Conservation (phyloP, 2,113 vertebrate species). For the Trematomus loennbergii region DNA sequence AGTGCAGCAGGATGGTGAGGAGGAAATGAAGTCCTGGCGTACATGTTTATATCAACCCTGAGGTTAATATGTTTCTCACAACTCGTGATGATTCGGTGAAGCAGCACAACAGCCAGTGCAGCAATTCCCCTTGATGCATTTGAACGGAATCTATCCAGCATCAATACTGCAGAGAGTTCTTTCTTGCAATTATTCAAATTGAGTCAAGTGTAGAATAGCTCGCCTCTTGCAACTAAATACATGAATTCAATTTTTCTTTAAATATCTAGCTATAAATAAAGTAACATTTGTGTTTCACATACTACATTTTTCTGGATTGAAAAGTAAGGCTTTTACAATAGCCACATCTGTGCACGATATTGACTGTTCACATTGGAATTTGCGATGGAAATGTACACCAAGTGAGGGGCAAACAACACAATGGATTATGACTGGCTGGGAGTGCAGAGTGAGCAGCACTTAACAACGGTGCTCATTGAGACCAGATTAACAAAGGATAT, state of each 20-base stretch:
- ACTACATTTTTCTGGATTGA: conserved; percentile 53
- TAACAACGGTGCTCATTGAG: conserved; percentile 69
- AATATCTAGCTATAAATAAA: conserved; percentile 11
- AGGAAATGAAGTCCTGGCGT: conserved; percentile 76
- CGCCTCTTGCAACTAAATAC: background rate
- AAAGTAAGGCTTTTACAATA: conserved; percentile 53
- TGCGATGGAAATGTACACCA: conserved; percentile 60
- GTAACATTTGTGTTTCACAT: conserved; percentile 21
- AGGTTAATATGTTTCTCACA: conserved; percentile 74
- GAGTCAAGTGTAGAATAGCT: conserved; percentile 20
- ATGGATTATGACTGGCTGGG: conserved; percentile 70
- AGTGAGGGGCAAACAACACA: conserved; percentile 65
- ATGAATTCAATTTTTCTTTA: background rate
- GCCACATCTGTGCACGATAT: conserved; percentile 68
- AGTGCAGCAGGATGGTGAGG: conserved; percentile 67
- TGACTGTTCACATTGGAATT: conserved; percentile 78
- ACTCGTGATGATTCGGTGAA: conserved; percentile 59
- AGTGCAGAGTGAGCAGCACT: conserved; percentile 59
- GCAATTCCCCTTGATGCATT: conserved; percentile 41
- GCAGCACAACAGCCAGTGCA: conserved; percentile 61
- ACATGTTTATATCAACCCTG: conserved; percentile 71
- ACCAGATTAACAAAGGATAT: conserved; percentile 78
- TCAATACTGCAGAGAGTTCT: conserved; percentile 8
- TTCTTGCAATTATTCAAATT: conserved; percentile 20
- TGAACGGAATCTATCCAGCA: conserved; percentile 17